Evolutionary conservation across 2,888 invertebrate species (phyloP).

Genomic region (Dicranocentrus wangi): DNA sequence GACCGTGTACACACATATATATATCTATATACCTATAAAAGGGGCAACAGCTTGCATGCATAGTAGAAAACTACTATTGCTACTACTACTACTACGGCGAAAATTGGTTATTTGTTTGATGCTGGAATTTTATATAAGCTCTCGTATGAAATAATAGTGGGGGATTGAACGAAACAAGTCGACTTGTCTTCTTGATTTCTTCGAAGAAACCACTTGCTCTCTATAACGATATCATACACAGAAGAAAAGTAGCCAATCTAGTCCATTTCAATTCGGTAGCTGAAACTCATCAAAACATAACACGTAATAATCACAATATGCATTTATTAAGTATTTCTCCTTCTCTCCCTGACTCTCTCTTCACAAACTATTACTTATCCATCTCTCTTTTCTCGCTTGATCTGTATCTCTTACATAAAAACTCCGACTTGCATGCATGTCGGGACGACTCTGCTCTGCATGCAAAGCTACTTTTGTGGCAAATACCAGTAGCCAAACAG

Average conservation of each 20-base stretch:
- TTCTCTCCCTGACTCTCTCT: conserved; percentile 20
- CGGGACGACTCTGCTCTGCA: conserved; percentile 21
- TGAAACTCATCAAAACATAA: conserved; percentile 63
- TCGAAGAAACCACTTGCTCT: conserved; percentile 18
- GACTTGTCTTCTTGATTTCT: conserved; percentile 34
- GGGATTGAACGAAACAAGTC: conserved; percentile 21
- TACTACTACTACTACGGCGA: not conserved
- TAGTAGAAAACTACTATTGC: no score
- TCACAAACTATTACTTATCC: conserved; percentile 42
- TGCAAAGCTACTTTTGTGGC: conserved; percentile 37
- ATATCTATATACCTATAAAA: not conserved
- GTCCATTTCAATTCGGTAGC: conserved; percentile 62
- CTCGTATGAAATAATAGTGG: conserved; percentile 5
- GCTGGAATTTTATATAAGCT: conserved; percentile 21
- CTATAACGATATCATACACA: not conserved
- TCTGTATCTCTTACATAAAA: conserved; percentile 16
- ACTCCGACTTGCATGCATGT: conserved; percentile 32
- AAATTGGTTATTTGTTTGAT: conserved; percentile 34
- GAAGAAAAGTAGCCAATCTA: conserved; percentile 50
- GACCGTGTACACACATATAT: not conserved
- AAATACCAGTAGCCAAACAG: conserved; percentile 50
- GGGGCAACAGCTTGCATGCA: conserved; percentile 49
- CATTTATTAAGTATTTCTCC: conserved; percentile 46
- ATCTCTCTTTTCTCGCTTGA: conserved; percentile 3
- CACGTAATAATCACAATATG: conserved; percentile 61